Conservation (phyloP, 2,888 invertebrate genomes). For the Marasmarcha lunaedactyla region DNA sequence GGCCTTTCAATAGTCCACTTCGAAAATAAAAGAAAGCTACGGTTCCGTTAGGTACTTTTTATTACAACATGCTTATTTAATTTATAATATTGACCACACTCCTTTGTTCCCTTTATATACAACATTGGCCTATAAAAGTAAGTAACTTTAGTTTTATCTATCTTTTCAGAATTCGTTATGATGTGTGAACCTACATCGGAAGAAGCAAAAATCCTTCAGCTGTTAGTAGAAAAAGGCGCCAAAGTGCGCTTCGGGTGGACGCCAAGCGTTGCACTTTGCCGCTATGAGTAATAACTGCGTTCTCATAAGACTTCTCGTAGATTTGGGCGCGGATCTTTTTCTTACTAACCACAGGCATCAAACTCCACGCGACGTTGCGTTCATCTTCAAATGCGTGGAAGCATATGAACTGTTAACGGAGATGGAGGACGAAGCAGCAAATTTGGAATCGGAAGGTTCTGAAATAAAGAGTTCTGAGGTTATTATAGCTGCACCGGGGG, state of each 20-base stretch:
- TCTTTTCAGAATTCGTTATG: conserved; percentile 46
- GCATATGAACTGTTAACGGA: conserved; percentile 26
- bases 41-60: too few relatives aligned
- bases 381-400: conserved; percentile 32
- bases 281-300: conserved; percentile 55
- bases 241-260: conserved; percentile 40
- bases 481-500: too few relatives aligned
- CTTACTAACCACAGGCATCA: conserved; percentile 37
- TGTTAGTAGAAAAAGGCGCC: conserved; percentile 41
- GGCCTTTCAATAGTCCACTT: too few relatives aligned
- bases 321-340: conserved; percentile 39
- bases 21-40: too few relatives aligned
- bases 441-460: too few relatives aligned
- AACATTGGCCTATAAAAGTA: too few relatives aligned
- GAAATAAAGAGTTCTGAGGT: too few relatives aligned
- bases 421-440: conserved; percentile 19
- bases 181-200: conserved; percentile 40
- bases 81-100: too few relatives aligned
- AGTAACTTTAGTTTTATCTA: too few relatives aligned
- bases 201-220: conserved; percentile 39
- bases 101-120: too few relatives aligned
- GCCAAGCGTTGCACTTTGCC: conserved; percentile 61
- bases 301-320: conserved; percentile 37
- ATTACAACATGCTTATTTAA: too few relatives aligned
- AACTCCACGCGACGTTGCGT: conserved; percentile 48